Percentiles rank a stretch among this genome's conserved stretches.
Evolutionary conservation across 1,140 invertebrate genomes (phyloP).

Genomic region (Bombus ignitus): DNA sequence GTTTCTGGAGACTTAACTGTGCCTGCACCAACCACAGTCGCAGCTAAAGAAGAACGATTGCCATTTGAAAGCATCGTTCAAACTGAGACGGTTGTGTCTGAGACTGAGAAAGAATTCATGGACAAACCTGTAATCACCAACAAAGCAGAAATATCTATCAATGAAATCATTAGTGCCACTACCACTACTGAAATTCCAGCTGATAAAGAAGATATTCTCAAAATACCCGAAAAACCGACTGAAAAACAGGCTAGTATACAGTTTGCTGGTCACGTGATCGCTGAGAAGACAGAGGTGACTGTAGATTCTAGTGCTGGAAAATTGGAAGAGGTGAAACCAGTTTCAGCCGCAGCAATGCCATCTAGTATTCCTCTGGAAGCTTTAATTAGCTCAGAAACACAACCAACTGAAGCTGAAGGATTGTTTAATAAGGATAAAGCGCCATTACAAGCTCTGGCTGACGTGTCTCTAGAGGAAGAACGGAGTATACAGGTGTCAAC

Average conservation of each 20-base stretch:
- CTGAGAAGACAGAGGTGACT: constrained; percentile 80
- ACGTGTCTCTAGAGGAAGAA: constrained; percentile 74
- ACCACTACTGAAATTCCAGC: constrained; percentile 79
- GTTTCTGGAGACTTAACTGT: constrained; percentile 71
- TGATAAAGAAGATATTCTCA: constrained; percentile 82
- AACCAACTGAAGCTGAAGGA: constrained; percentile 75
- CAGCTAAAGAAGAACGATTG: constrained; percentile 79
- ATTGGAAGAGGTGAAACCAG: constrained; percentile 72
- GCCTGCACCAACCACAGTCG: constrained; percentile 64
- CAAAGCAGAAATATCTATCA: constrained; percentile 78
- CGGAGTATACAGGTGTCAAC: constrained; percentile 76
- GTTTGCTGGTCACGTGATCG: constrained; percentile 78
- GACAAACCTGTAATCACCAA: constrained; percentile 73
- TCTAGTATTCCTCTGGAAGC: constrained; percentile 75
- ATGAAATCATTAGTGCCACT: constrained; percentile 79
- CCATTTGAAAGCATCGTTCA: constrained; percentile 82
- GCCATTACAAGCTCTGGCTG: constrained; percentile 71
- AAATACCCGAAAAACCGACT: constrained; percentile 70
- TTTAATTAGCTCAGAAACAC: constrained; percentile 72
- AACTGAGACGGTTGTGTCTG: constrained; percentile 80
- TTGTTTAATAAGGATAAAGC: constrained; percentile 67
- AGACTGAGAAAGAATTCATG: constrained; percentile 82
- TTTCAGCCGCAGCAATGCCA: constrained; percentile 68
- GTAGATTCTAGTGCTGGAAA: constrained; percentile 75
- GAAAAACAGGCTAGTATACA: constrained; percentile 76